phyloP scores from a whole-genome alignment of 1,140 invertebrate genomes.

The Drosophila takahashii region DNA sequence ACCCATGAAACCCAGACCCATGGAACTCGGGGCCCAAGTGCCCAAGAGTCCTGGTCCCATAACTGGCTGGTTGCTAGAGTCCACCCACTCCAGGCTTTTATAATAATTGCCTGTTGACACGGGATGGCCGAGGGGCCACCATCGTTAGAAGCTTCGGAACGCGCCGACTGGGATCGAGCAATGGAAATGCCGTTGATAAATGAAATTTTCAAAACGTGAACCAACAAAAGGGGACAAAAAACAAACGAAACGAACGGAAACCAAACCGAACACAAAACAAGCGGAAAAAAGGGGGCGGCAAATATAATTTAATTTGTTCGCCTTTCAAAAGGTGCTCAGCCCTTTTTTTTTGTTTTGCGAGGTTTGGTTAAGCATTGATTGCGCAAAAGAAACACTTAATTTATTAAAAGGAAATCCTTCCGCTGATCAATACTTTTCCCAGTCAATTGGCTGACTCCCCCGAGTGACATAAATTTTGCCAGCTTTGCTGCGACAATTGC shows the following conservation, averaged over 20 bases:
- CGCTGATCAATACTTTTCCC: constrained; percentile 19
- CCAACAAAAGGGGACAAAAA: constrained; percentile 46
- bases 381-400: constrained; percentile 25
- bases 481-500: constrained; percentile 41
- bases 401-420: constrained; percentile 21
- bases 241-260: constrained; percentile 24
- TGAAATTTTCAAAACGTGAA: constrained; percentile 68
- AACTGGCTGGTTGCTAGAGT: constrained; percentile 15
- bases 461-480: constrained; percentile 33
- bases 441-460: constrained; percentile 4
- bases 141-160: constrained; percentile 30
- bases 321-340: constrained; percentile 35
- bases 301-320: constrained; percentile 49
- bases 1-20: not conserved
- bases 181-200: constrained; percentile 69
- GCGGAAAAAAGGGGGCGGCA: constrained; percentile 40
- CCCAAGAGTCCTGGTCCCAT: not conserved
- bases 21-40: constrained; percentile 2
- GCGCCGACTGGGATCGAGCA: constrained; percentile 53
- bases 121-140: constrained; percentile 56
- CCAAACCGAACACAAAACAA: constrained; percentile 59
- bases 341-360: not conserved
- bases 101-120: constrained; percentile 84
- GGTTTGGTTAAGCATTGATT: constrained; percentile 19
- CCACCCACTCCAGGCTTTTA: constrained; percentile 66